phyloP scores from a whole-genome alignment of 1,140 invertebrate species.

The Euwallacea similis region DNA sequence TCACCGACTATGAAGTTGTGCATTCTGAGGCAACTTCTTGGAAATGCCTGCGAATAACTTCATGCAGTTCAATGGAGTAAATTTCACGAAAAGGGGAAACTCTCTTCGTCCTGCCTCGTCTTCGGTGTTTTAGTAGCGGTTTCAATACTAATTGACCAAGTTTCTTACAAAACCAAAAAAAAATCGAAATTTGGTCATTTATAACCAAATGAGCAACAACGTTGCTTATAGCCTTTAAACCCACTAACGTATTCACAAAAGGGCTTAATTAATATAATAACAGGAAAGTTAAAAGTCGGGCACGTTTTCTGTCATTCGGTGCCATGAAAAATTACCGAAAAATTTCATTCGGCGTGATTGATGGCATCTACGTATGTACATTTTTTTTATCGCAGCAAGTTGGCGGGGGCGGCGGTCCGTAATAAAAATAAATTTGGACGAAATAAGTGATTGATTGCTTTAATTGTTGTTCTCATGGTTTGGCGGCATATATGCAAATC shows the following conservation, averaged over 20 bases:
- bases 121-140: too few relatives aligned
- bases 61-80: too few relatives aligned
- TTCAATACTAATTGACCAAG: too few relatives aligned
- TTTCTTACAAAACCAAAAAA: too few relatives aligned
- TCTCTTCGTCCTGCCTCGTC: too few relatives aligned
- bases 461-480: conserved; percentile 9
- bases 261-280: conserved; percentile 5
- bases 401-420: conserved; percentile 19
- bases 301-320: not conserved
- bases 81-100: too few relatives aligned
- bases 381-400: conserved; percentile 11
- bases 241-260: not conserved
- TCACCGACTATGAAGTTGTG: too few relatives aligned
- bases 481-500: conserved; percentile 11
- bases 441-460: conserved; percentile 28
- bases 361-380: conserved; percentile 25
- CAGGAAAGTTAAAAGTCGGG: conserved; percentile 1
- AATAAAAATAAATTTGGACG: conserved; percentile 21
- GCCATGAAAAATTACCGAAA: conserved; percentile 12
- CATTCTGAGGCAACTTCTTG: too few relatives aligned
- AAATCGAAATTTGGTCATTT: too few relatives aligned
- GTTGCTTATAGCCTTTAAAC: too few relatives aligned
- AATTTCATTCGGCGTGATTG: conserved; percentile 14
- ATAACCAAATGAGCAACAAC: too few relatives aligned
- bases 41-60: too few relatives aligned